phyloP scores from a whole-genome alignment of 2,888 invertebrate genomes.

The Xestia sexstrigata region DNA sequence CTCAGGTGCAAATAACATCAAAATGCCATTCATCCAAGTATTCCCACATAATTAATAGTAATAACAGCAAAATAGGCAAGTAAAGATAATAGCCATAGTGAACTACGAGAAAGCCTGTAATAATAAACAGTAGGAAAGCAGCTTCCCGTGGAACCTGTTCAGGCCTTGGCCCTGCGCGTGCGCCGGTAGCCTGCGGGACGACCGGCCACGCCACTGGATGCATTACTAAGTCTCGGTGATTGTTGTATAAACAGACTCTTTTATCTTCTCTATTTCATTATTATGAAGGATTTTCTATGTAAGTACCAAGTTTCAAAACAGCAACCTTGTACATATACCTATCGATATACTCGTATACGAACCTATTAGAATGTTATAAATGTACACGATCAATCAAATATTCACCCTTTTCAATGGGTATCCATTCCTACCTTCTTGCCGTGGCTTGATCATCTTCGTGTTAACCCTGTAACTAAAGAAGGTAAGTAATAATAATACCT shows the following conservation, averaged over 20 bases:
- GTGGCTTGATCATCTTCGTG: neutral
- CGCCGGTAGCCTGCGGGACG: constrained; percentile 50
- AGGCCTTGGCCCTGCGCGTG: constrained; percentile 21
- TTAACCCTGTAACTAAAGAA: neutral
- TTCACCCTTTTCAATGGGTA: neutral
- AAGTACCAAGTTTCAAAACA: neutral
- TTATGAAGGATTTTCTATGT: neutral
- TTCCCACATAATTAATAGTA: constrained; percentile 22
- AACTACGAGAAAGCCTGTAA: constrained; percentile 1
- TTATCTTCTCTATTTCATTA: neutral
- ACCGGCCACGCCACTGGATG: constrained; percentile 9
- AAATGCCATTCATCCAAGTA: constrained; percentile 7
- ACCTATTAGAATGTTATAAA: neutral
- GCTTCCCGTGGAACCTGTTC: constrained; percentile 39
- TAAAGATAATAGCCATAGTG: constrained; percentile 15
- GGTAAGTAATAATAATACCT: neutral
- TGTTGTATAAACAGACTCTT: neutral
- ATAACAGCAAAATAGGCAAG: constrained; percentile 11
- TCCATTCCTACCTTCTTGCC: neutral
- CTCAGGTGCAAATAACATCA: neutral
- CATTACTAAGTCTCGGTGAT: neutral
- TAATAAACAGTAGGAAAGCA: constrained; percentile 26
- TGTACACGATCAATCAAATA: neutral
- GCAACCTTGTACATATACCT: neutral
- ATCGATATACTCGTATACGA: neutral